Evolutionary conservation across 2,888 invertebrate species (phyloP), one percentile per base, ranked within the genome.

Genomic region (Campoplex nolae): DNA sequence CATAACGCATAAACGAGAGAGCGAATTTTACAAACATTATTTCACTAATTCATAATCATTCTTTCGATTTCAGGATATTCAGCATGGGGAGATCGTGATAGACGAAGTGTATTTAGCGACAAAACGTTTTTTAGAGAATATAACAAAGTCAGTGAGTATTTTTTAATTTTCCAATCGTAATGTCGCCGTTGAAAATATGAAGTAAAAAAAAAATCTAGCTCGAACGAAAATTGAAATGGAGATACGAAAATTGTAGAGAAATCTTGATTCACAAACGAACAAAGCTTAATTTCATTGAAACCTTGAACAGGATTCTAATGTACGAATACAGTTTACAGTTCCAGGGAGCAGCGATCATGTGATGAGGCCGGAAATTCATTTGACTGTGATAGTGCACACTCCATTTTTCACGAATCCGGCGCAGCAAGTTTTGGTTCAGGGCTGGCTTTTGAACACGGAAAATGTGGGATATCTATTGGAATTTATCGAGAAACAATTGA

Each of bases 361-460:
- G 78, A 96, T 97, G 93, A 95, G 95, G 87, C 97, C 97, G 73
- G 96, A 96, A 90, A 95, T 97, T 84, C 97, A 96, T 94, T 95
- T 97, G 73, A 97, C 97, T 88, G 96, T 97, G 90, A 96, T 97
- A 93, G 97, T 96, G 8, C 97, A 97, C 94, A 97, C 97, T 18
- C 97, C 97, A 78, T 97, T 97, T 94, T 96, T 97, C 90, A 95
- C 96, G 88, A 96, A 96, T 90, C 96, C 96, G 45, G 96, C 96
- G 35, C 97, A 97, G 93, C 97, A 97, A 95, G 97, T 97, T 76
- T 94, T 97, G 90, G 95, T 96, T 48, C 97, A 97, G 94, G 97
- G 97, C 71, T 96, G 97, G 94, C 94, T 96, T 87, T 95, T 97
- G 80, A 96, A 96, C 67, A 92, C 94, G 77, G 94, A 95, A 84